Percentiles rank a stretch among this genome's conserved stretches.
Conservation (phyloP, 37 sponge, comb jelly and placozoan genomes). For the Aphrocallistes beatrix region DNA sequence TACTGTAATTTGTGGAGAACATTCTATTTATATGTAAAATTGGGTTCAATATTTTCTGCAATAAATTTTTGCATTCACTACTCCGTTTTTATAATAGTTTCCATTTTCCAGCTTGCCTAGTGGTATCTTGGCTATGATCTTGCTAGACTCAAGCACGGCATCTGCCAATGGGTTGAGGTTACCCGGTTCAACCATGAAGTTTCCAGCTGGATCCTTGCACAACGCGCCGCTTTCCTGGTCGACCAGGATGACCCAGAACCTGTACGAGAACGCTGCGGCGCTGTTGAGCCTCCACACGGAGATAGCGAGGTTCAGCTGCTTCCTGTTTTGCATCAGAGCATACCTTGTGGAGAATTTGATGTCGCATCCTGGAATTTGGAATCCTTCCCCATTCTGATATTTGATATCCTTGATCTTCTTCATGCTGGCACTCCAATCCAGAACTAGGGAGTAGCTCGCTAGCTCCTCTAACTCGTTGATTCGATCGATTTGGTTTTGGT, state of each 20-base stretch:
- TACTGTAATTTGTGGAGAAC: too few species aligned
- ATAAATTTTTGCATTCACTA: neutral
- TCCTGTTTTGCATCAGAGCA: neutral
- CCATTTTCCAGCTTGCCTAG: neutral
- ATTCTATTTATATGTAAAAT: too few species aligned
- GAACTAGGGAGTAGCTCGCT: neutral
- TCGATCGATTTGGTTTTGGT: neutral
- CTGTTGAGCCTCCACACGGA: neutral
- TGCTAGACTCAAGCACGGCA: neutral
- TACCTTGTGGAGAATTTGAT: neutral
- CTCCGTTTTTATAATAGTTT: neutral
- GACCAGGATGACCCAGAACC: neutral
- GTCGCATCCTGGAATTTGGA: neutral
- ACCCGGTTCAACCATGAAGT: too few species aligned
- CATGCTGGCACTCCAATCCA: neutral
- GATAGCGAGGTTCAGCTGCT: neutral
- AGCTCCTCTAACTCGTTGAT: neutral
- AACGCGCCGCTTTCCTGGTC: neutral
- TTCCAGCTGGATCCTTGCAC: neutral
- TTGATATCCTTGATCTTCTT: neutral
- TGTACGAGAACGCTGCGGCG: neutral
- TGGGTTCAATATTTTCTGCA: too few species aligned
- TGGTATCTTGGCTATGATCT: neutral
- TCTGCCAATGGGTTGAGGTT: too few species aligned
- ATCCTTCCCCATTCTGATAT: neutral